Evolutionary conservation across 2,888 invertebrate genomes (phyloP).

Genomic region (Drosophila kambysellisi): DNA sequence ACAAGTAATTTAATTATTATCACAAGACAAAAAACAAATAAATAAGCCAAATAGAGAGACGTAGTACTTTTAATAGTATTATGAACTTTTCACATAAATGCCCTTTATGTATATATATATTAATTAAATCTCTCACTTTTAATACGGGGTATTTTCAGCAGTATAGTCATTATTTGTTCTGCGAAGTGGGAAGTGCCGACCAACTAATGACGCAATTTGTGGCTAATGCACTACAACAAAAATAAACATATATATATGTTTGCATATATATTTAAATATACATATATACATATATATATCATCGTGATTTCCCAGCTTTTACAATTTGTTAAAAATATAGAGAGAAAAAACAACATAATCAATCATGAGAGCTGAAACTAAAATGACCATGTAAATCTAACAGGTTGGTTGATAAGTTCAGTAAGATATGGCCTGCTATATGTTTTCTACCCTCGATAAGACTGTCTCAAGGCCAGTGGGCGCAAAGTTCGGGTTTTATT

Average conservation of each 20-base stretch:
- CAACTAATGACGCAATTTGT: conserved; percentile 39
- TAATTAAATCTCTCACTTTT: neutral
- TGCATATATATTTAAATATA: too few relatives aligned
- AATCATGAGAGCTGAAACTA: neutral
- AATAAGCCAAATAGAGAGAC: neutral
- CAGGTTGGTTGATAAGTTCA: conserved; percentile 19
- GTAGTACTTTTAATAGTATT: neutral
- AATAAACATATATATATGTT: neutral
- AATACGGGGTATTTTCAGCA: neutral
- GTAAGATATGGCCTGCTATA: conserved; percentile 14
- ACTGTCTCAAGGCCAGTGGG: conserved; percentile 16
- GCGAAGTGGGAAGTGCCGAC: conserved; percentile 6
- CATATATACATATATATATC: neutral
- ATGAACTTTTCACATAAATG: neutral
- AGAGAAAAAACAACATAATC: neutral
- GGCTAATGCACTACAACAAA: conserved; percentile 6
- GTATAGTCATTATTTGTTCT: conserved; percentile 21
- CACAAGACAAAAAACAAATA: conserved; percentile 4
- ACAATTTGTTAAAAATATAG: neutral
- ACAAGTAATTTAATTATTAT: conserved; percentile 4
- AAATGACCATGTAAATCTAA: conserved; percentile 17
- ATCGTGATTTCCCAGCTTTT: neutral
- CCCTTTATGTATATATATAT: neutral
- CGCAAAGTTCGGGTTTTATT: conserved; percentile 13
- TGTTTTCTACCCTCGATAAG: conserved; percentile 11